Base-by-base conservation (phyloP, 2,113 vertebrate genomes). In the Pachypanchax playfairii region DNA sequence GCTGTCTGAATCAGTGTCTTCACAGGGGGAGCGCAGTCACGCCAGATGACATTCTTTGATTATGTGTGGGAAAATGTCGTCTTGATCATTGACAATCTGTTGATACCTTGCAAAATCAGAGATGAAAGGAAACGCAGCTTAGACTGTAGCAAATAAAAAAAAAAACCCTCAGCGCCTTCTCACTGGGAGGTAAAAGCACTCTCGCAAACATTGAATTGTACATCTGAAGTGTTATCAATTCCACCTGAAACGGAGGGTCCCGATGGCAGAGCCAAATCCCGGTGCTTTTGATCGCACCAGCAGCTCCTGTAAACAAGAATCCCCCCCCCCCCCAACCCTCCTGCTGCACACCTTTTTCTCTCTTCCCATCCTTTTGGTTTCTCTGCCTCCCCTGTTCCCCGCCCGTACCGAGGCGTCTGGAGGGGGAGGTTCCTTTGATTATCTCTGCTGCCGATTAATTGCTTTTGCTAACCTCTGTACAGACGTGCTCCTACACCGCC, bases 401-500 rank as follows among this genome's bases (percentile, higher is more conserved):
- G 65, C 38, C 38, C 38, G 17, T 6, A 4, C 39, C 67, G 75
- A 82, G 81, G 76, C 75, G 83, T 88, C 83, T 86, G 68, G 68
- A 83, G 84, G 79, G 83, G 84, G 84, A 81, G 80, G 77, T 86
- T 75, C 87, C 79, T 91, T 91, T 91, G 90, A 91, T 91, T 90
- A 88, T 87, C 82, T 83, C 79, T 73, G 83, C 78, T 50, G 85
- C 62, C 65, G 74, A 84, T 90, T 90, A 91, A 91, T 91, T 90
- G 83, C 87, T 91, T 90, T 89, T 89, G 86, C 87, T 87, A 90
- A 87, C 87, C 85, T 85, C 79, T 82, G 86, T 74, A 73, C 81
- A 83, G 70, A 71, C 66, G 80, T 73, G 85, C 84, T 87, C 86
- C 83, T 47, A 75, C 83, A 65, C 75, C 61, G 73, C 78, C 79